Evolutionary conservation across 2,888 invertebrate genomes (phyloP).

Genomic region (Meganola albula): DNA sequence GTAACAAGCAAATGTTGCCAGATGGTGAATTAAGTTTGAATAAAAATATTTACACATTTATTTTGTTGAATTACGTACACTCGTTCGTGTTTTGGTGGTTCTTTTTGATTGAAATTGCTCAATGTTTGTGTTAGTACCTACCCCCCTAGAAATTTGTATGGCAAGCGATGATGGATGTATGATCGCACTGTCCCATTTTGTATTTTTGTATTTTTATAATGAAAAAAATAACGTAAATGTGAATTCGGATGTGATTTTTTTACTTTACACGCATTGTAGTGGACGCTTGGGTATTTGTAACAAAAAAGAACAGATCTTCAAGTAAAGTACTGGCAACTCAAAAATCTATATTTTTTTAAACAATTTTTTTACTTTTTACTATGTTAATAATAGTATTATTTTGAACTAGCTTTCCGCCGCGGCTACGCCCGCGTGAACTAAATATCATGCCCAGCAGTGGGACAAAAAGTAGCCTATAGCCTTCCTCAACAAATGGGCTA

Average conservation of each 20-base stretch:
- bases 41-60: conserved; percentile 32
- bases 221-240: conserved; percentile 63
- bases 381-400: too few relatives aligned
- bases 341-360: too few relatives aligned
- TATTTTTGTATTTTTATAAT: conserved; percentile 78
- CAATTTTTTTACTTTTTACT: too few relatives aligned
- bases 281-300: conserved; percentile 41
- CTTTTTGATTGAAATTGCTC: conserved; percentile 69
- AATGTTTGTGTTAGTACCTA: conserved; percentile 61
- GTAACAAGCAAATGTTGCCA: too few relatives aligned
- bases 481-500: too few relatives aligned
- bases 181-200: conserved; percentile 76
- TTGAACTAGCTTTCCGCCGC: too few relatives aligned
- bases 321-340: too few relatives aligned
- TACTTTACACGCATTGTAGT: conserved; percentile 67
- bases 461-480: too few relatives aligned
- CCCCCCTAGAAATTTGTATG: conserved; percentile 49
- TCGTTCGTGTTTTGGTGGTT: conserved; percentile 45
- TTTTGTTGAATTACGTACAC: conserved; percentile 40
- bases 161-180: conserved; percentile 60
- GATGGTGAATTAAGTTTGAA: too few relatives aligned
- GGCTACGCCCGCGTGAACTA: too few relatives aligned
- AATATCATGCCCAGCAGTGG: too few relatives aligned
- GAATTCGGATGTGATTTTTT: conserved; percentile 70
- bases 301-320: conserved; percentile 36